phyloP scores from a whole-genome alignment of 2,113 vertebrate genomes.

The Suncus etruscus region DNA sequence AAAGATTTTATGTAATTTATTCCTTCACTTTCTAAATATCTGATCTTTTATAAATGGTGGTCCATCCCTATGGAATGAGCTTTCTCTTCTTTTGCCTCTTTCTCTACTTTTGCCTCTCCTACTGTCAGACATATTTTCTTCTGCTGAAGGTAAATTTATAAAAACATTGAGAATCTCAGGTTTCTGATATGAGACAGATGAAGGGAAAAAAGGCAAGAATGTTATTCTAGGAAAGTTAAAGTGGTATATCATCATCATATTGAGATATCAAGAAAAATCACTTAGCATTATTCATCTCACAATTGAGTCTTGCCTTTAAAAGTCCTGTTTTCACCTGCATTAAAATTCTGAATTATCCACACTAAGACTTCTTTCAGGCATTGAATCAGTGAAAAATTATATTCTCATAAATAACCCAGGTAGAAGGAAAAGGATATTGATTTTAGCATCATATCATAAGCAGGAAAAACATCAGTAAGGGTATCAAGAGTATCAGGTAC shows the following conservation, averaged over 20 bases:
- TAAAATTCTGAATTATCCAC: slow-evolving; percentile 22
- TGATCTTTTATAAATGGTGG: not conserved
- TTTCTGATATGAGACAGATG: not conserved
- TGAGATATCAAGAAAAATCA: not conserved
- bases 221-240: not conserved
- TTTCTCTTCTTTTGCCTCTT: not conserved
- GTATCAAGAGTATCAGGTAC: slow-evolving; percentile 28
- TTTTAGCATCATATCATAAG: slow-evolving; percentile 57
- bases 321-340: not conserved
- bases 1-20: not conserved
- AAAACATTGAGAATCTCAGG: not conserved
- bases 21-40: not conserved
- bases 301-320: not conserved
- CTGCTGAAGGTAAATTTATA: not conserved
- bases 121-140: not conserved
- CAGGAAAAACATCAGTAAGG: slow-evolving; percentile 24
- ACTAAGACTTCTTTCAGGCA: slow-evolving; percentile 10
- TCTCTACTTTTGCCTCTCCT: not conserved
- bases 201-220: not conserved
- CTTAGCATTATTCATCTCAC: not conserved
- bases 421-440: slow-evolving; percentile 52
- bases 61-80: not conserved
- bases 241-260: not conserved
- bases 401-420: slow-evolving; percentile 59
- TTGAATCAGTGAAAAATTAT: not conserved